Evolutionary conservation across 2,888 invertebrate genomes (phyloP).

Genomic region (Mesochorus sp.): DNA sequence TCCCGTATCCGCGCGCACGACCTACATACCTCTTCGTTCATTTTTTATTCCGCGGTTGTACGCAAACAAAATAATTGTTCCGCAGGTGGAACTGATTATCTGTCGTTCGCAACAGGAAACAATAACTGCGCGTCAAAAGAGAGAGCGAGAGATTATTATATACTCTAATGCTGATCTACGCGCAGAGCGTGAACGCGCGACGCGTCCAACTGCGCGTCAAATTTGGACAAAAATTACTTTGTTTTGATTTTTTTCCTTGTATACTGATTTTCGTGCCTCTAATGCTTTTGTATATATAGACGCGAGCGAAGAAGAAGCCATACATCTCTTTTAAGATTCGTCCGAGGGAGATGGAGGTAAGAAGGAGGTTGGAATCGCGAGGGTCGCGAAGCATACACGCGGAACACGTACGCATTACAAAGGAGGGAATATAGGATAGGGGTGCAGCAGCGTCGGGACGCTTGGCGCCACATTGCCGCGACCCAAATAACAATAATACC

Average conservation of each 20-base stretch:
- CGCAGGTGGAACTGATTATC: slow-evolving; percentile 50
- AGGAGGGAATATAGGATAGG: slow-evolving; percentile 32
- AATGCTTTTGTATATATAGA: too few species aligned
- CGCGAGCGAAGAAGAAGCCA: neutral
- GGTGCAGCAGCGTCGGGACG: slow-evolving; percentile 70
- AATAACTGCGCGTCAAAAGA: slow-evolving; percentile 16
- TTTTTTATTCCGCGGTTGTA: neutral
- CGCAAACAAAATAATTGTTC: slow-evolving; percentile 46
- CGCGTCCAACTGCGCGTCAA: slow-evolving; percentile 10
- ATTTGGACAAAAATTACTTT: neutral
- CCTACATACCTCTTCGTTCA: slow-evolving; percentile 55
- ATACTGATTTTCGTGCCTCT: too few species aligned
- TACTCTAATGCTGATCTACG: slow-evolving; percentile 13
- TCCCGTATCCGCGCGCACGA: slow-evolving; percentile 44
- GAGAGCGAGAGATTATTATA: slow-evolving; percentile 6
- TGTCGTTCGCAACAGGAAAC: slow-evolving; percentile 22
- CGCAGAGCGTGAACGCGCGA: slow-evolving; percentile 10
- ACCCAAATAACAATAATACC: slow-evolving; percentile 77
- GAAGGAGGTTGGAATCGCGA: slow-evolving; percentile 17
- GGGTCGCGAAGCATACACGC: slow-evolving; percentile 36
- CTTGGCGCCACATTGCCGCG: slow-evolving; percentile 78
- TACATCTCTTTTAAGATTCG: slow-evolving; percentile 20
- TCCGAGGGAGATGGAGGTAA: neutral
- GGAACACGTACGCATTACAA: slow-evolving; percentile 59
- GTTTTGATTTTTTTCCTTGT: neutral